Evolutionary conservation across 2,888 invertebrate species (phyloP).

Genomic region (Taphrorychus bicolor): DNA sequence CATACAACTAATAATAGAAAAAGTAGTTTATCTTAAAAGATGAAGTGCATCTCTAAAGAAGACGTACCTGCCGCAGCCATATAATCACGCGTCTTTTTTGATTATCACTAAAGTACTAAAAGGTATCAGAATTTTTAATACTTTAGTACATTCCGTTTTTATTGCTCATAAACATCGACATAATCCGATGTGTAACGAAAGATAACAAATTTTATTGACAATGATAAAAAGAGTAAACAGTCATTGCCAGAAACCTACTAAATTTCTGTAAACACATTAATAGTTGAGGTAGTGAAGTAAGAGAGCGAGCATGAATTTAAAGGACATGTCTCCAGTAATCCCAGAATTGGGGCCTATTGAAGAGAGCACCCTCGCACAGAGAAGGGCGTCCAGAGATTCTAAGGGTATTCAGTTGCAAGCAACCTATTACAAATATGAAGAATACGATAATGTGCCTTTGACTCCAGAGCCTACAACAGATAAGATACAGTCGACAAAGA

Average conservation of each 20-base stretch:
- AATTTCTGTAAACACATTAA: not conserved
- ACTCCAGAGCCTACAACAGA: constrained; percentile 13
- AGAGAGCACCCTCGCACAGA: constrained; percentile 50
- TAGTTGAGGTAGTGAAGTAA: not conserved
- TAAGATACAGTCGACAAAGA: not conserved
- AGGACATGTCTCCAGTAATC: constrained; percentile 53
- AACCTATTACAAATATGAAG: constrained; percentile 45
- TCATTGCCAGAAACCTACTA: not conserved
- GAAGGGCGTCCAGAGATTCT: constrained; percentile 49
- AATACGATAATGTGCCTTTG: constrained; percentile 49
- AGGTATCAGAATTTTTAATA: too few species aligned
- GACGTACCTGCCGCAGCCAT: too few species aligned
- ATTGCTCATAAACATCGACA: not conserved
- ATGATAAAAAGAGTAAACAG: constrained; percentile 27
- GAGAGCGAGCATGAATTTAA: constrained; percentile 26
- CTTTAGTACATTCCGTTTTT: not conserved
- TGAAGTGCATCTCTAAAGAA: too few species aligned
- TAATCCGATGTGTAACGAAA: constrained; percentile 7
- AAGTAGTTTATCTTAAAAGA: too few species aligned
- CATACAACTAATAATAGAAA: too few species aligned
- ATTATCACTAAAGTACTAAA: not conserved
- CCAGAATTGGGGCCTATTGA: constrained; percentile 50
- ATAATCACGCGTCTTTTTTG: too few species aligned
- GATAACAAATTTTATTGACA: constrained; percentile 32
- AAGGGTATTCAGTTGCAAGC: constrained; percentile 40